A percentile compares a stretch with the other conserved stretches of the same genome.
phyloP scores from a whole-genome alignment of 2,888 invertebrate genomes.

The Spisula subtruncata region DNA sequence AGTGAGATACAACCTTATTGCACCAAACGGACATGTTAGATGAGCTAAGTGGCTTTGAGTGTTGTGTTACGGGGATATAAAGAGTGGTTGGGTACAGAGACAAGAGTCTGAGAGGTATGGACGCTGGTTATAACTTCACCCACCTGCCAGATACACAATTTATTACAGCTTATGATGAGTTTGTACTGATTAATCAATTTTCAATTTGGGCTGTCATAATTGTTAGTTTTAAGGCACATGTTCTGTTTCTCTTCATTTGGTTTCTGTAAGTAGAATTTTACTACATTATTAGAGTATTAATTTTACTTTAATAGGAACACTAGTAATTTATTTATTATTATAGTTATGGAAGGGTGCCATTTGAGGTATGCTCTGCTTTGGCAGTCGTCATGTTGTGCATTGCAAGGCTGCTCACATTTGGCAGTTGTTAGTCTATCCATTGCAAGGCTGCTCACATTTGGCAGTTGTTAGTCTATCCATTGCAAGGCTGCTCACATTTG shows the following conservation, averaged over 20 bases:
- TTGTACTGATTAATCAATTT: conserved; percentile 29
- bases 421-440: no score
- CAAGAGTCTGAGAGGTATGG: neutral
- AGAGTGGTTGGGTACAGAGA: neutral
- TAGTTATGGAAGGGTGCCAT: no score
- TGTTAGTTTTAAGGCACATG: neutral
- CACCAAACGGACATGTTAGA: no score
- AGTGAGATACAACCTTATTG: no score
- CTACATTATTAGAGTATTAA: neutral
- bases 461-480: no score
- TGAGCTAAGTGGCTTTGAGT: neutral
- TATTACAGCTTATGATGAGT: neutral
- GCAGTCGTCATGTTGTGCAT: no score
- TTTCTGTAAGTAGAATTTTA: neutral
- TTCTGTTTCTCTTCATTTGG: neutral
- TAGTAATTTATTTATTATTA: no score
- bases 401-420: no score
- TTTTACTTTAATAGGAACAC: neutral
- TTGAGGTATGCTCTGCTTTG: no score
- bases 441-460: no score
- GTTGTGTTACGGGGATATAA: neutral
- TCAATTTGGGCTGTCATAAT: conserved; percentile 19
- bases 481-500: no score
- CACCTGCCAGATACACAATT: conserved; percentile 1
- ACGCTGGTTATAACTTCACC: neutral